phyloP scores from a whole-genome alignment of 1,140 invertebrate species.

The Eriocheir sinensis region DNA sequence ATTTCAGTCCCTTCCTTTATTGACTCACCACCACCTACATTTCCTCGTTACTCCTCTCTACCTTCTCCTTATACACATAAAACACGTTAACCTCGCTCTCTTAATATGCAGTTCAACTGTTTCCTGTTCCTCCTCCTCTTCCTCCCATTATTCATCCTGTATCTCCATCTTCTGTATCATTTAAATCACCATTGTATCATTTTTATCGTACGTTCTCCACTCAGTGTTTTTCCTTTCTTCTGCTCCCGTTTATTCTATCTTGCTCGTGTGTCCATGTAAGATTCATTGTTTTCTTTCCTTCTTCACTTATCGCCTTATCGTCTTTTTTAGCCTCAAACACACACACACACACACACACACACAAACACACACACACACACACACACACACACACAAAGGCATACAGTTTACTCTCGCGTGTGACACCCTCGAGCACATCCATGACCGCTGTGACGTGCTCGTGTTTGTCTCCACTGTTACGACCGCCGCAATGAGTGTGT shows the following conservation, averaged over 20 bases:
- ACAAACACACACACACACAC: slow-evolving; percentile 38
- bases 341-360: background rate
- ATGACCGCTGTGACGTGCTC: background rate
- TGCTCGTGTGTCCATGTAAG: background rate
- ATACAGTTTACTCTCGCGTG: background rate
- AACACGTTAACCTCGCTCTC: too few relatives aligned
- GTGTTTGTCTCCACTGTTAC: background rate
- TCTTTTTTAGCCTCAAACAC: background rate
- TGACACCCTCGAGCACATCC: background rate
- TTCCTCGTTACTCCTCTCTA: background rate
- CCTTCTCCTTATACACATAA: too few relatives aligned
- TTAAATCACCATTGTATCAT: background rate
- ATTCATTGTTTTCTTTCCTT: background rate
- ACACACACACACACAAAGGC: background rate
- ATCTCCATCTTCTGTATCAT: too few relatives aligned
- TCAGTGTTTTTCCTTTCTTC: background rate
- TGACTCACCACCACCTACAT: background rate
- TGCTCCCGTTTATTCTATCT: background rate
- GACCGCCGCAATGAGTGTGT: background rate
- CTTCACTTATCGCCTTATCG: background rate
- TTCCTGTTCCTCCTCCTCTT: background rate
- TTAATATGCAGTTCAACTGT: too few relatives aligned
- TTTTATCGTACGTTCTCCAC: too few relatives aligned
- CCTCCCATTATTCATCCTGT: background rate
- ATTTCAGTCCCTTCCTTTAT: background rate